Base-by-base conservation (phyloP, 2,888 invertebrate species). In the Sipunculus nudus region DNA sequence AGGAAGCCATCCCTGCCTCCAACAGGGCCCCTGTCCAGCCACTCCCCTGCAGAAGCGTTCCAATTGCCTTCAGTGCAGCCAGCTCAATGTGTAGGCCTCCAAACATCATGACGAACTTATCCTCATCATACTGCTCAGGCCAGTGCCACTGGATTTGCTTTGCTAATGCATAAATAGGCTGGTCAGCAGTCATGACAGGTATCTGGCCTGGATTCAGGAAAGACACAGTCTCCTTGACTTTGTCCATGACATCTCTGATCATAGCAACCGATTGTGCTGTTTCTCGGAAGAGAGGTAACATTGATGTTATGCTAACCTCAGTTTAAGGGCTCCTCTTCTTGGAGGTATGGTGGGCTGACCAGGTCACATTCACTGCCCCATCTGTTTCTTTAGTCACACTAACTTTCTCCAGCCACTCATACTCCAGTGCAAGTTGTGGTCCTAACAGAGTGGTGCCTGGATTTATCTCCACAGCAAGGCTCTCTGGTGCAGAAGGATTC, bases 31-130 rank as follows among this genome's bases (percentile, higher is more conserved):
- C 39, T 41, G 64, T 65, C 70, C 66, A 68, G 3, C 75, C 77
- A 62, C 70, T 72, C 26, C 60, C 71, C 25, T 71, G 41, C 5
- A 77, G 55, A 41, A 63, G 57, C 40, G 59, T 55, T 10, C 75
- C 76, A 19, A 76, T 31, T 2, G 67, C 57, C 47, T 63, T 72
- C 55, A 74, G 54, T 19, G 66, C 58, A 13, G 74, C 72, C 67
- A 75, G 72, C 50, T 78, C 76, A 48, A 71, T 75, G 57, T 78
- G 76, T 35, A 78, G 61, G n/a, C 76, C 76, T 8, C 76, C 77
- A 46, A 78, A 61, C 68, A 77, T 69, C 3, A 76, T 59, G 16
- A 77, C 62, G 49, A 70, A 62, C 26, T 65, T 62, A 10, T 72
- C 59, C 53, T 78, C 75, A 4, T 74, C 75, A 61, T 68, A 67